These are phyloP conservation scores for Phallusia fumigata DNA, from an alignment of 23 tunicate genomes.

Conservation along the genomic window DNA sequence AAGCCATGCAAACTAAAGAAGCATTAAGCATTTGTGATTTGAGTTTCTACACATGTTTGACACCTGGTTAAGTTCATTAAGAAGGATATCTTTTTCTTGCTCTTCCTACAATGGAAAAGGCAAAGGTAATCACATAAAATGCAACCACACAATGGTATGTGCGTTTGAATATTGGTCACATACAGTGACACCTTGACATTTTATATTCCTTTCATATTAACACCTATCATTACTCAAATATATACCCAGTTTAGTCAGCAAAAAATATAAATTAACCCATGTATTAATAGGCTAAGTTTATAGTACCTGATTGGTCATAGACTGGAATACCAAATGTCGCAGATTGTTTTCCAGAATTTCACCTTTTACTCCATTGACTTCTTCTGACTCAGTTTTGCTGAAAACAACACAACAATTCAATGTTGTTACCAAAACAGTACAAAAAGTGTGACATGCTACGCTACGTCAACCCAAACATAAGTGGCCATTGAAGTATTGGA, in stretches of 20 bases:
- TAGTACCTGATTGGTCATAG: conserved; percentile 80
- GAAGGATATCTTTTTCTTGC: neutral
- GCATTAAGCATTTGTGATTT: neutral
- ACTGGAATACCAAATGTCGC: conserved; percentile 65
- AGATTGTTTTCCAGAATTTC: conserved; percentile 51
- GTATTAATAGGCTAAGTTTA: neutral
- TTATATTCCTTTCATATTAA: no score
- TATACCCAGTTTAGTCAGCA: neutral
- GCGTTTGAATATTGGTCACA: neutral
- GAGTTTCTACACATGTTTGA: neutral
- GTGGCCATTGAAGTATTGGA: neutral
- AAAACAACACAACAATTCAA: neutral
- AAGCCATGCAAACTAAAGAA: neutral
- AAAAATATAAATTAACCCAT: neutral
- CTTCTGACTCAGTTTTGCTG: conserved; percentile 24
- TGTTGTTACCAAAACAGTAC: neutral
- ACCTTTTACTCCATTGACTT: conserved; percentile 20
- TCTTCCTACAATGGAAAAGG: neutral
- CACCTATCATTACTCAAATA: no score
- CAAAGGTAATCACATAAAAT: neutral
- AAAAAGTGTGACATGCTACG: neutral
- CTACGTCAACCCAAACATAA: conserved; percentile 3
- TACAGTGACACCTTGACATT: no score
- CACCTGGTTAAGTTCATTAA: conserved; percentile 14
- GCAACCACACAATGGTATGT: neutral